Percentiles rank a stretch among this genome's conserved stretches.
phyloP scores from a whole-genome alignment of 2,888 invertebrate genomes.

The Archaeoteleia sp. region DNA sequence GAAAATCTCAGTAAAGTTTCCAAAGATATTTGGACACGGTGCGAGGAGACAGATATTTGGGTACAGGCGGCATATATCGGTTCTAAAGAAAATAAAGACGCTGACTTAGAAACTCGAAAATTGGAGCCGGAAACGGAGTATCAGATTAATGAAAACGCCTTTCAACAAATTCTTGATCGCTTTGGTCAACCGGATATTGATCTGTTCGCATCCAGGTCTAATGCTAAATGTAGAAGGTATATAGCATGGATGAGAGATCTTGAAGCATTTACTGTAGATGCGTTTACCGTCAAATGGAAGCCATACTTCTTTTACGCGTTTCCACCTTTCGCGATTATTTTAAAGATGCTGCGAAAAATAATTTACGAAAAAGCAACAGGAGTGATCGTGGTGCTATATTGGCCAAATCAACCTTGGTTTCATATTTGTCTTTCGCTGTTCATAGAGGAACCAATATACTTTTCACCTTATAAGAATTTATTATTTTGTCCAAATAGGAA shows the following conservation, averaged over 20 bases:
- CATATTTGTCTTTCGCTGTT: constrained; percentile 34
- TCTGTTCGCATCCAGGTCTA: constrained; percentile 39
- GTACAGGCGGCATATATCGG: constrained; percentile 26
- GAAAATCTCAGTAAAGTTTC: constrained; percentile 19
- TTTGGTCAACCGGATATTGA: constrained; percentile 39
- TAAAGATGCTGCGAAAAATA: constrained; percentile 60
- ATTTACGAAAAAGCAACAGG: constrained; percentile 59
- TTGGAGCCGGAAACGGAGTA: constrained; percentile 35
- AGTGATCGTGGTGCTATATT: constrained; percentile 61
- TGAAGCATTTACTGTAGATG: constrained; percentile 38
- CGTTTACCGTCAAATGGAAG: constrained; percentile 41
- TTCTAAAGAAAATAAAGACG: constrained; percentile 38
- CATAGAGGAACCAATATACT: constrained; percentile 20
- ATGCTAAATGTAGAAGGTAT: constrained; percentile 43
- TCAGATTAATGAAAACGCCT: constrained; percentile 27
- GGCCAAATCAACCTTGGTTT: constrained; percentile 59
- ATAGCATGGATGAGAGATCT: constrained; percentile 39
- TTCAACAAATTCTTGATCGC: constrained; percentile 12
- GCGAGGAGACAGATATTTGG: constrained; percentile 20
- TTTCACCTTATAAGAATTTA: constrained; percentile 12
- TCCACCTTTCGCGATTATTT: constrained; percentile 59
- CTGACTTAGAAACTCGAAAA: constrained; percentile 34
- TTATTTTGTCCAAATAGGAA: constrained; percentile 10
- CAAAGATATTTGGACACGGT: constrained; percentile 31
- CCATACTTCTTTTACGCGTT: constrained; percentile 56